Evolutionary conservation across 2,113 vertebrate species (phyloP).

Genomic region (Actinemys pallida): DNA sequence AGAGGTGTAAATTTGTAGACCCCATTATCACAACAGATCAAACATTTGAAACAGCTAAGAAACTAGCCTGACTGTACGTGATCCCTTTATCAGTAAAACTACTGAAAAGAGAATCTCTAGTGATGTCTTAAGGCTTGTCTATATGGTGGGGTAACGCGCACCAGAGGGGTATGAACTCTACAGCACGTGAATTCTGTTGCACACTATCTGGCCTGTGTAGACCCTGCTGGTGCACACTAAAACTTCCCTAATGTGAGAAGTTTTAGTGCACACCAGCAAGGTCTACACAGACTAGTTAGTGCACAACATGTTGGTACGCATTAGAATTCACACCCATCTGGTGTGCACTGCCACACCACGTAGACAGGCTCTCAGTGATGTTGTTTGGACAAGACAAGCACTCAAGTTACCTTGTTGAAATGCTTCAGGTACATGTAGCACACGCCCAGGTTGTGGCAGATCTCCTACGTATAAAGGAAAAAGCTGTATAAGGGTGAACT

Average conservation of each 20-base stretch:
- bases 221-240: not conserved
- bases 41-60: not conserved
- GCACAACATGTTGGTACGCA: not conserved
- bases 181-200: not conserved
- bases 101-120: not conserved
- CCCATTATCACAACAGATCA: not conserved
- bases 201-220: not conserved
- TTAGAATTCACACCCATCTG: not conserved
- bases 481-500: not conserved
- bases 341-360: not conserved
- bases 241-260: not conserved
- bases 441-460: slow-evolving; percentile 95
- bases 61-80: not conserved
- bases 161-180: not conserved
- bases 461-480: slow-evolving; percentile 84
- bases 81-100: not conserved
- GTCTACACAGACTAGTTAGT: not conserved
- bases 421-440: slow-evolving; percentile 96
- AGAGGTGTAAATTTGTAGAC: not conserved
- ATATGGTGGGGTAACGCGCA: not conserved
- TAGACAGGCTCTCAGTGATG: not conserved
- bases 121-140: not conserved
- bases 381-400: rapidly evolving
- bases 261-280: not conserved
- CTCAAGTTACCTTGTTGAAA: slow-evolving; percentile 87